Evolutionary conservation across 1,140 invertebrate genomes (phyloP).

Genomic region (Pseudomyrmex gracilis): DNA sequence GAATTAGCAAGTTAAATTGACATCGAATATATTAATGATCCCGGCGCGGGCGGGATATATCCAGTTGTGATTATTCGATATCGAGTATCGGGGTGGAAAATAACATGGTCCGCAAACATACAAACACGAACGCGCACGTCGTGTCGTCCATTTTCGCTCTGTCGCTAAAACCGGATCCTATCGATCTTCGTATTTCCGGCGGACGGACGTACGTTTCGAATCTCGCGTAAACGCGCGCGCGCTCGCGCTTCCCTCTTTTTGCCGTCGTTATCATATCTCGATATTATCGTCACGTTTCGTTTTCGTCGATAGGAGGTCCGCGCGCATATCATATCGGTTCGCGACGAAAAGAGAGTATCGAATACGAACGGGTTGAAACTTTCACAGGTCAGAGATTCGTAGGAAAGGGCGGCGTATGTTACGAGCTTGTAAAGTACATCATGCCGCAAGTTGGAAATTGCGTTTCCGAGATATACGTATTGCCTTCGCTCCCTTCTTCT

Average conservation of each 20-base stretch:
- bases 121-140: background rate
- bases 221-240: slow-evolving; percentile 2
- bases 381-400: slow-evolving; percentile 38
- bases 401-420: background rate
- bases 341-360: background rate
- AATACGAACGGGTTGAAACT: slow-evolving; percentile 3
- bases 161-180: slow-evolving; percentile 43
- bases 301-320: background rate
- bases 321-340: background rate
- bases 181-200: slow-evolving; percentile 43
- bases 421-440: slow-evolving; percentile 21
- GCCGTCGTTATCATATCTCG: slow-evolving; percentile 37
- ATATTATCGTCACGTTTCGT: background rate
- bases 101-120: slow-evolving; percentile 6
- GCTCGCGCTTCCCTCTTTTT: no score
- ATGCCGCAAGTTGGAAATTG: slow-evolving; percentile 38
- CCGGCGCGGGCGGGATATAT: background rate
- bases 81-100: slow-evolving; percentile 30
- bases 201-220: slow-evolving; percentile 36
- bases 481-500: background rate
- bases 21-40: slow-evolving; percentile 26
- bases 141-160: slow-evolving; percentile 8
- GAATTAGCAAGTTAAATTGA: slow-evolving; percentile 25
- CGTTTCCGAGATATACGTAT: slow-evolving; percentile 46
- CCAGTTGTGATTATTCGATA: slow-evolving; percentile 44